phyloP scores from a whole-genome alignment of 2,888 invertebrate species.

The Gibbula magus region DNA sequence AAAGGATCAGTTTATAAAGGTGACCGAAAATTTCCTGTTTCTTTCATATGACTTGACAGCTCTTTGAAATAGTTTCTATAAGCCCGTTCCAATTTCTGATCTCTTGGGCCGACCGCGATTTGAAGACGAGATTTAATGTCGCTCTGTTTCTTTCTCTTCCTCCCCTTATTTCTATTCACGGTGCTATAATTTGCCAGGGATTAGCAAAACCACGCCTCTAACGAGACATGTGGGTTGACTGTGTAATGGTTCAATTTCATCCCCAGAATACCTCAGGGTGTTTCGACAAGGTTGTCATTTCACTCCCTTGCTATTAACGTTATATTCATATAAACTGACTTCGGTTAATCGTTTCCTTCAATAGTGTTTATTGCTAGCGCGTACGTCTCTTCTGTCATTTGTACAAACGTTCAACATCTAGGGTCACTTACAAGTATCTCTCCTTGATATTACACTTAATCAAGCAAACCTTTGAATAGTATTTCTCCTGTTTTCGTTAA shows the following conservation, averaged over 20 bases:
- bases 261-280: neutral
- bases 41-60: neutral
- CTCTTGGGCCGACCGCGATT: neutral
- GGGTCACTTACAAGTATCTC: too few species aligned
- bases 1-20: neutral
- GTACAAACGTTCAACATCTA: too few species aligned
- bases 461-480: too few species aligned
- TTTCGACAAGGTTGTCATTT: neutral
- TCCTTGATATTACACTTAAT: too few species aligned
- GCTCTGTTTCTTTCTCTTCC: neutral
- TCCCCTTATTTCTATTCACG: too few species aligned
- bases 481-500: too few species aligned
- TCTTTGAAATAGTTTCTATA: neutral
- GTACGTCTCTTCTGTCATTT: too few species aligned
- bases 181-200: neutral
- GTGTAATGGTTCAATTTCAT: neutral
- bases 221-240: neutral
- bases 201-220: slow-evolving; percentile 4
- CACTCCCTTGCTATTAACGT: neutral
- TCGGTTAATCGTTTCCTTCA: too few species aligned
- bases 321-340: neutral
- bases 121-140: neutral
- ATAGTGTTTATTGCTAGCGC: too few species aligned
- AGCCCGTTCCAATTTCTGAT: neutral
- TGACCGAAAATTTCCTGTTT: neutral